Evolutionary conservation across 1,140 invertebrate genomes (phyloP).

Genomic region (Varroa destructor): DNA sequence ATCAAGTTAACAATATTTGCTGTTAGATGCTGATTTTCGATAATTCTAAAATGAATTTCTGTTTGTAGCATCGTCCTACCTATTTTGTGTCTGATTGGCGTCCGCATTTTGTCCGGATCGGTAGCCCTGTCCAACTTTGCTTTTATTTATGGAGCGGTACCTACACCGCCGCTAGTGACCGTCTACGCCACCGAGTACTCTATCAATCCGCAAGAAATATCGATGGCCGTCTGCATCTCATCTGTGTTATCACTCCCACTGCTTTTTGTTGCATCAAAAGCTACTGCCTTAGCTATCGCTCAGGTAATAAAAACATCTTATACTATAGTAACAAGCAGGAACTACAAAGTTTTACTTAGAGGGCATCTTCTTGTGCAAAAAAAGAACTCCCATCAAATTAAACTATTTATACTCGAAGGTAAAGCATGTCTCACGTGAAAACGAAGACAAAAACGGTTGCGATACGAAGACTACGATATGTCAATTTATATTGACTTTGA

Average conservation of each 20-base stretch:
- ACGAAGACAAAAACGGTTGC: no score
- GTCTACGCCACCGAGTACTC: conserved; percentile 5
- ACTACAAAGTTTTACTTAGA: no score
- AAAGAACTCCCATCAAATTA: no score
- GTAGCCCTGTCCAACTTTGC: conserved; percentile 11
- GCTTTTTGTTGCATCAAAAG: conserved; percentile 5
- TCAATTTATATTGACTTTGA: no score
- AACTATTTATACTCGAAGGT: no score
- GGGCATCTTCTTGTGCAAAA: no score
- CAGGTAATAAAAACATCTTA: not conserved
- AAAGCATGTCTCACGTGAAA: no score
- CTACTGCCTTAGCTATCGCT: not conserved
- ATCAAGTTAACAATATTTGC: no score
- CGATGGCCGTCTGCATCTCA: conserved; percentile 13
- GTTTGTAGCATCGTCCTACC: conserved; percentile 5
- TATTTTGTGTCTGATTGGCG: conserved; percentile 2
- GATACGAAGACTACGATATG: no score
- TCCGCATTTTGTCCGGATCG: not conserved
- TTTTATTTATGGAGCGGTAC: conserved; percentile 15
- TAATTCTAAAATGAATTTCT: not conserved
- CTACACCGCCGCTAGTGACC: conserved; percentile 15
- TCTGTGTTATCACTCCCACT: conserved; percentile 2
- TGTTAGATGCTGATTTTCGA: not conserved
- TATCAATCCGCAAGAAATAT: conserved; percentile 4
- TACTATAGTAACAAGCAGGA: no score